phyloP scores from a whole-genome alignment of 2,113 vertebrate species.

The Sprattus sprattus region DNA sequence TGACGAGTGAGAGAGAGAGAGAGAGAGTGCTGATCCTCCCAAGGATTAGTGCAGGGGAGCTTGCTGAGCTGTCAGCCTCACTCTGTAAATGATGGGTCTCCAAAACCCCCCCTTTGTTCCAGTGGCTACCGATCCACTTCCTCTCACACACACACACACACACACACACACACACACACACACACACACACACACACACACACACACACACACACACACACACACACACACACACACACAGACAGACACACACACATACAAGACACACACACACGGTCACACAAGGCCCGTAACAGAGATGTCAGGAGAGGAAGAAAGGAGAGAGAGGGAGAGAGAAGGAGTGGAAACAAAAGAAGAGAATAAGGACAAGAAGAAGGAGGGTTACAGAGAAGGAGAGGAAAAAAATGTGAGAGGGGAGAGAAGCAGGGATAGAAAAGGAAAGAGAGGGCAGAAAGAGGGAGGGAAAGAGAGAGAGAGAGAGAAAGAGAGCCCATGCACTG shows the following conservation, averaged over 20 bases:
- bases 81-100: conserved; percentile 32
- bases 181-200: conserved; percentile 4
- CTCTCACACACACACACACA: not conserved
- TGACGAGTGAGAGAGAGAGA: not conserved
- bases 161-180: not conserved
- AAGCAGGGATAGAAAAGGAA: not conserved
- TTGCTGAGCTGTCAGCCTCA: conserved; percentile 38
- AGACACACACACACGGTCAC: not conserved
- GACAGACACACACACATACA: not conserved
- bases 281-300: not conserved
- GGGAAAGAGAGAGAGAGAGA: not conserved
- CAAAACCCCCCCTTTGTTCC: not conserved
- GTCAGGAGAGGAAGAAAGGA: not conserved
- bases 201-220: not conserved
- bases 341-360: not conserved
- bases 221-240: not conserved
- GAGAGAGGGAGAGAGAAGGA: not conserved
- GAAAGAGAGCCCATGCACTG: not conserved
- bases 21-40: not conserved
- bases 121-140: conserved; percentile 21
- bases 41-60: conserved; percentile 28
- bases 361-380: not conserved
- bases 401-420: not conserved
- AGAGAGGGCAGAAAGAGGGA: not conserved
- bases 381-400: not conserved